Evolutionary conservation across 2,797 vertebrate genomes (phyloP).

Genomic region (Pampus argenteus): DNA sequence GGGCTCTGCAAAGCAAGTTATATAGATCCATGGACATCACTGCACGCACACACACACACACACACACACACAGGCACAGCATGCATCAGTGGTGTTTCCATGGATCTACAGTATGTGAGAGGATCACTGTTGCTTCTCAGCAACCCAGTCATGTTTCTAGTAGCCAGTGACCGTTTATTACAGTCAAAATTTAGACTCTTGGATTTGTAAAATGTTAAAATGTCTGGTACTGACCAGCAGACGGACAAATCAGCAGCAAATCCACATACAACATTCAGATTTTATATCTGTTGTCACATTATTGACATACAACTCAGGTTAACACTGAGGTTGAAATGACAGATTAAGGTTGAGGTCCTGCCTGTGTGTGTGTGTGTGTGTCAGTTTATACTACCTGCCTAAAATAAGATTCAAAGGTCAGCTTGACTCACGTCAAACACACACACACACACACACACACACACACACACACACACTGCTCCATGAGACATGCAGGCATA

Average conservation of each 20-base stretch:
- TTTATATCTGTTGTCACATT: background rate
- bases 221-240: background rate
- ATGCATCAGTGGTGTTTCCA: constrained; percentile 41
- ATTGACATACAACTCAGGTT: constrained; percentile 10
- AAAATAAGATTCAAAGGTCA: constrained; percentile 66
- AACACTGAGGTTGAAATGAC: background rate
- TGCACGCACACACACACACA: constrained; percentile 8
- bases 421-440: constrained; percentile 28
- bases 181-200: background rate
- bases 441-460: constrained; percentile 15
- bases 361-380: background rate
- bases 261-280: accelerated
- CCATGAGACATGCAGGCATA: constrained; percentile 1
- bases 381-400: constrained; percentile 22
- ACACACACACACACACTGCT: constrained; percentile 1
- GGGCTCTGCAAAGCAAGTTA: constrained; percentile 43
- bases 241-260: background rate
- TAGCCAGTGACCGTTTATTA: constrained; percentile 11
- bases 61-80: constrained; percentile 2
- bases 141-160: constrained; percentile 26
- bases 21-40: constrained; percentile 31
- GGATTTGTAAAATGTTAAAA: background rate
- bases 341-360: constrained; percentile 1
- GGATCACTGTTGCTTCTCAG: constrained; percentile 19
- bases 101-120: constrained; percentile 26